Evolutionary conservation across 2,113 vertebrate genomes (phyloP).

Genomic region (Dolichotis patagonum): DNA sequence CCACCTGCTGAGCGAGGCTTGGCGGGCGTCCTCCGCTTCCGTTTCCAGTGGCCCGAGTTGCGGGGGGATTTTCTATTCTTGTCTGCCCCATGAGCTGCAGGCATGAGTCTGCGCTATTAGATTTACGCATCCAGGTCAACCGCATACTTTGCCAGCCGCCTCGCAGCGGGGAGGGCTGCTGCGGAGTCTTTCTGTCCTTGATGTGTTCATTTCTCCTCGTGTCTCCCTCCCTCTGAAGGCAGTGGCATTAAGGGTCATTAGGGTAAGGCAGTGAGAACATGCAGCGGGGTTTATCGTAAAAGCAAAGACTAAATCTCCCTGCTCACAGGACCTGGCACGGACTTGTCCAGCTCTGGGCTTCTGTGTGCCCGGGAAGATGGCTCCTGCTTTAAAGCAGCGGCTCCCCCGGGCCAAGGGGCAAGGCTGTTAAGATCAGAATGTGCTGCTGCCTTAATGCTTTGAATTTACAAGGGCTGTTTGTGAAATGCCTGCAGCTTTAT

Average conservation of each 20-base stretch:
- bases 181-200: slow-evolving; percentile 67
- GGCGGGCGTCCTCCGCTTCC: not conserved
- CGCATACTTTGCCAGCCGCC: not conserved
- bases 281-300: slow-evolving; percentile 76
- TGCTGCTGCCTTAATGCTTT: slow-evolving; percentile 86
- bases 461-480: slow-evolving; percentile 84
- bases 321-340: slow-evolving; percentile 74
- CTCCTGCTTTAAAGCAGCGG: slow-evolving; percentile 79
- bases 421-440: slow-evolving; percentile 83
- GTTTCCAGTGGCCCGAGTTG: slow-evolving; percentile 7
- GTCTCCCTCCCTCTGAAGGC: slow-evolving; percentile 78
- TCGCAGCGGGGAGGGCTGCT: slow-evolving; percentile 30
- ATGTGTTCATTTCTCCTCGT: slow-evolving; percentile 81
- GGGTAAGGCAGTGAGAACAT: slow-evolving; percentile 72
- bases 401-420: slow-evolving; percentile 82
- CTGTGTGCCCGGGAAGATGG: slow-evolving; percentile 68
- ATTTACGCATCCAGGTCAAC: slow-evolving; percentile 65
- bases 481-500: slow-evolving; percentile 78
- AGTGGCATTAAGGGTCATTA: slow-evolving; percentile 82
- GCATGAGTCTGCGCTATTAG: slow-evolving; percentile 51
- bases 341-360: slow-evolving; percentile 82
- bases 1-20: slow-evolving; percentile 67
- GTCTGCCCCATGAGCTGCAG: slow-evolving; percentile 27
- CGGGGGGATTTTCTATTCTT: slow-evolving; percentile 51
- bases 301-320: slow-evolving; percentile 81